Evolutionary conservation across 1,140 invertebrate genomes (phyloP).

Genomic region (Pteromalus puparum): DNA sequence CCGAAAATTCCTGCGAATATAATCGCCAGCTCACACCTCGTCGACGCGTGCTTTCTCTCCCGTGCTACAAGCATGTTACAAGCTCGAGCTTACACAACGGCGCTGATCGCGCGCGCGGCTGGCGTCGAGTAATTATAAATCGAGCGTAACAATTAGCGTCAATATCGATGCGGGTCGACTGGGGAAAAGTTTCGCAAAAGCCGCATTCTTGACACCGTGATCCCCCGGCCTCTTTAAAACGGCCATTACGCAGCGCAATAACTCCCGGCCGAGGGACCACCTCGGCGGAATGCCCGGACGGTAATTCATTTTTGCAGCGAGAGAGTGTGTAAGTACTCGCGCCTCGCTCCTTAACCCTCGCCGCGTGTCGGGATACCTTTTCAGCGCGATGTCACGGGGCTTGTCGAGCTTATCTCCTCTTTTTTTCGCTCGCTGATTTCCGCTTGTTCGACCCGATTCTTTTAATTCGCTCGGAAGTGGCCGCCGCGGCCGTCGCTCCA

Average conservation of each 20-base stretch:
- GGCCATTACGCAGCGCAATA: slow-evolving; percentile 66
- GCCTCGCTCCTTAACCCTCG: neutral
- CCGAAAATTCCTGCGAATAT: neutral
- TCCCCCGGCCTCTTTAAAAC: slow-evolving; percentile 57
- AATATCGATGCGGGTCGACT: slow-evolving; percentile 44
- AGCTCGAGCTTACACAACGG: neutral
- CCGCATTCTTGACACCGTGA: slow-evolving; percentile 56
- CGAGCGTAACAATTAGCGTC: slow-evolving; percentile 25
- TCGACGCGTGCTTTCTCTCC: neutral
- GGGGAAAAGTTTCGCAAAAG: neutral
- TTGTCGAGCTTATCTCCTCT: no score
- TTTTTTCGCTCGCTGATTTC: no score
- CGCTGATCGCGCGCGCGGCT: no score
- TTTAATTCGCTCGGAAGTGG: no score
- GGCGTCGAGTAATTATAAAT: slow-evolving; percentile 28
- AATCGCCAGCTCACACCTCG: neutral
- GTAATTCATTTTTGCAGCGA: slow-evolving; percentile 59
- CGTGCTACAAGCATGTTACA: no score
- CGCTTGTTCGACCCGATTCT: no score
- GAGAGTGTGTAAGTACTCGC: neutral
- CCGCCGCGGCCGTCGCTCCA: no score
- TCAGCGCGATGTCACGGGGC: neutral
- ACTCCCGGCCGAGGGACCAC: slow-evolving; percentile 62
- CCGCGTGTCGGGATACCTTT: no score
- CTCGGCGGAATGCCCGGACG: slow-evolving; percentile 56